These are phyloP conservation scores for Metopia argyrocephala DNA, from an alignment of 2,888 invertebrate species.

Conservation along the genomic window DNA sequence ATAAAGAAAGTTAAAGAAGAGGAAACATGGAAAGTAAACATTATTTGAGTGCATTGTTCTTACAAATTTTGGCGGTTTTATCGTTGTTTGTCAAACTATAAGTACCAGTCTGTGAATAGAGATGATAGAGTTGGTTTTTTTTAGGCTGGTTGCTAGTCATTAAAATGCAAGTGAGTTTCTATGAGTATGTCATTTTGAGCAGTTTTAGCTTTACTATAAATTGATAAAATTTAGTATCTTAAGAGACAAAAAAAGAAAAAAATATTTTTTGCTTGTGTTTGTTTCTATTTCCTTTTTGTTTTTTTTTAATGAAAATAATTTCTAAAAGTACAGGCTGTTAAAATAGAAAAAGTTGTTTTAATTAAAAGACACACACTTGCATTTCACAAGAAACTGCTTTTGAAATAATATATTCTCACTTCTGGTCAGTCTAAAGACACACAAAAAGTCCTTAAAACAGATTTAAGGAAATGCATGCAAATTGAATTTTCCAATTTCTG, in stretches of 20 bases:
- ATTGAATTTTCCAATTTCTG: not conserved
- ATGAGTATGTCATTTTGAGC: not conserved
- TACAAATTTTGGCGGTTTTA: constrained; percentile 60
- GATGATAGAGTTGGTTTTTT: not conserved
- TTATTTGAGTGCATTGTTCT: constrained; percentile 40
- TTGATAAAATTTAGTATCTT: constrained; percentile 10
- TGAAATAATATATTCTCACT: not conserved
- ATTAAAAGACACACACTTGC: constrained; percentile 39
- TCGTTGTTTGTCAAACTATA: constrained; percentile 54
- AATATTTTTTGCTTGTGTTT: not conserved
- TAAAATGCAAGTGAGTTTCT: not conserved
- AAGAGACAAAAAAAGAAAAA: too few relatives aligned
- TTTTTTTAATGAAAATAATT: constrained; percentile 33
- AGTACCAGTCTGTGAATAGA: constrained; percentile 28
- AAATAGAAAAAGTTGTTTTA: constrained; percentile 36
- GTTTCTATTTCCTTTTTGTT: not conserved
- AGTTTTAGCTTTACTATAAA: not conserved
- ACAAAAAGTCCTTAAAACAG: constrained; percentile 8
- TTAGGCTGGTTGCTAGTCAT: constrained; percentile 2
- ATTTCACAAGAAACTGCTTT: not conserved
- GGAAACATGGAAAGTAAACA: constrained; percentile 36
- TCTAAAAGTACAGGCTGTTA: not conserved
- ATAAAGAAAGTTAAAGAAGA: not conserved
- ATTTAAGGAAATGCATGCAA: constrained; percentile 6
- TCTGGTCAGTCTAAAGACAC: constrained; percentile 26